Base-by-base conservation (phyloP, 2,888 invertebrate genomes). In the Eulithis prunata region DNA sequence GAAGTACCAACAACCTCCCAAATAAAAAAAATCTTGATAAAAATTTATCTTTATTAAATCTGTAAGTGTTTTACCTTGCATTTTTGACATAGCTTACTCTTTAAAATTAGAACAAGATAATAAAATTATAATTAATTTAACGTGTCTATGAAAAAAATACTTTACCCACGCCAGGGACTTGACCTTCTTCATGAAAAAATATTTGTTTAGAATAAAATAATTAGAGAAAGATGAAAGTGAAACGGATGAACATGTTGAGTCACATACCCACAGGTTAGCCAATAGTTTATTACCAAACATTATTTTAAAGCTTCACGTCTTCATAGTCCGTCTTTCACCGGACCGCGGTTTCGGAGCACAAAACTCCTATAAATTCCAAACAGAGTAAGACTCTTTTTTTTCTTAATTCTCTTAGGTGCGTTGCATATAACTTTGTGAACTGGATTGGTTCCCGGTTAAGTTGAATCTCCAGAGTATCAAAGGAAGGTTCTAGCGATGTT, bases 151-250 rank as follows among this genome's bases (percentile, higher is more conserved):
- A 57, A 51, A 59, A 59, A 66, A 66, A 62, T 56, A 66, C 54
- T 45, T 62, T 51, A 62, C 32, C 32, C 32, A 21, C 21, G 47
- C 47, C 7, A 38, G 28, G 12, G 51, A n/a, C 1, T 13, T 36
- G 46, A 47, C 62, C 59, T 62, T 59, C 56, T 55, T 46, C 45
- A 54, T 43, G 8, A 59, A 59, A 62, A 66, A 61, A 68, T 71
- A 68, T 68, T 58, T 49, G 11, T 49, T 13, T 43, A 66, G 57
- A 64, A 66, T n/a, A 58, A 57, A 65, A 51, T 51, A 14, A 67
- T 58, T 54, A 59, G 66, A 45, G 62, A 69, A 64, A 72, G 67
- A 72, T 69, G 69, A 73, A 71, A 71, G 70, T 64, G 52, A 64
- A 68, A 60, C 69, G 71, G 70, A 72, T 66, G 64, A 51, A 56